Conservation (phyloP, 2,113 vertebrate genomes). For the Rousettus leschenaultii region DNA sequence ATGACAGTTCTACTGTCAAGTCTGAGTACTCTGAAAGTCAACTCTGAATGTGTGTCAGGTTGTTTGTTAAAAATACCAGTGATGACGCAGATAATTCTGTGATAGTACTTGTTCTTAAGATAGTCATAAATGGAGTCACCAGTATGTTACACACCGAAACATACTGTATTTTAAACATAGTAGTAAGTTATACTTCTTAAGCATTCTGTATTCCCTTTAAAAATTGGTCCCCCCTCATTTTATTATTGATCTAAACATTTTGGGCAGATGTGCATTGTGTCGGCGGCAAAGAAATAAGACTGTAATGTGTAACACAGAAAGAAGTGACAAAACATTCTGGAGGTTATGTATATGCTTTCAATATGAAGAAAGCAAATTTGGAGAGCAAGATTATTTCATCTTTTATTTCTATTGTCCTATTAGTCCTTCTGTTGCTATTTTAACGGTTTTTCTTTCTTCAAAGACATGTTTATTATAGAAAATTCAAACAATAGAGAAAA, state of each 20-base stretch:
- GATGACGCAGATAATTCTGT: neutral
- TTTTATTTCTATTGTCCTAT: slow-evolving; percentile 15
- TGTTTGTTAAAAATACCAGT: neutral
- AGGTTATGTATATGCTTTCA: neutral
- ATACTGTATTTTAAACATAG: neutral
- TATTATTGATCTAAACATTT: neutral
- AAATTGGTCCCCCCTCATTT: neutral
- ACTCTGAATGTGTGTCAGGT: neutral
- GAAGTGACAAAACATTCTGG: neutral
- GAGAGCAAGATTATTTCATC: neutral
- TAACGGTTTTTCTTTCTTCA: neutral
- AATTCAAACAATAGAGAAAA: neutral
- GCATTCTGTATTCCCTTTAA: neutral
- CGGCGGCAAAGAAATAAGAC: neutral
- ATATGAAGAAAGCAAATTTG: neutral
- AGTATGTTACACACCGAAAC: neutral
- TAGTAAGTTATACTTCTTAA: neutral
- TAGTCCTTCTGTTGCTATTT: neutral
- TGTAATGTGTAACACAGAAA: neutral
- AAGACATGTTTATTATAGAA: neutral
- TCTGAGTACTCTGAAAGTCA: neutral
- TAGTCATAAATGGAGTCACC: neutral
- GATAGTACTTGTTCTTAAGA: neutral
- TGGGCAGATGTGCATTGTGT: neutral
- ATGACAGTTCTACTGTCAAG: neutral